Evolutionary conservation across 2,888 invertebrate genomes (phyloP).

Genomic region (Phoenoteleia sp.): DNA sequence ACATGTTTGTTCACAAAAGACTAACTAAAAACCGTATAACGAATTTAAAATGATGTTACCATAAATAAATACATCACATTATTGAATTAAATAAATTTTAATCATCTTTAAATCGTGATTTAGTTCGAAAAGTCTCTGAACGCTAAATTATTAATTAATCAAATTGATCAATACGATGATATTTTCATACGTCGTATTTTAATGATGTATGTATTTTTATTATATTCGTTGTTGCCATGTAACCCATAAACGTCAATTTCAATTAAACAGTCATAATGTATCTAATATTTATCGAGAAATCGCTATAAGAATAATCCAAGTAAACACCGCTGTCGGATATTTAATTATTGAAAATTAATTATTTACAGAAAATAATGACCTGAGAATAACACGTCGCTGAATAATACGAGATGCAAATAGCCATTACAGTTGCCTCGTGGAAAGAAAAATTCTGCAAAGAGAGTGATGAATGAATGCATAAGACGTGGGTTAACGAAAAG

Average conservation of each 20-base stretch:
- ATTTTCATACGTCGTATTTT: neutral
- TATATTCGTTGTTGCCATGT: slow-evolving; percentile 19
- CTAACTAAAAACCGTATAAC: too few species aligned
- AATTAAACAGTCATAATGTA: slow-evolving; percentile 16
- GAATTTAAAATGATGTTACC: too few species aligned
- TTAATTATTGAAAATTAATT: slow-evolving; percentile 40
- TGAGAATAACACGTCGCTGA: slow-evolving; percentile 1
- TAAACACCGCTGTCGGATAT: slow-evolving; percentile 23
- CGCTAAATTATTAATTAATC: too few species aligned
- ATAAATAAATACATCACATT: too few species aligned
- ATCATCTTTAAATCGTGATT: too few species aligned
- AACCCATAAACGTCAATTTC: slow-evolving; percentile 38
- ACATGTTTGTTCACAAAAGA: neutral
- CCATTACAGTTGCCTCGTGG: slow-evolving; percentile 34
- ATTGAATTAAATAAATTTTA: too few species aligned
- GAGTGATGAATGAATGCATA: slow-evolving; percentile 60
- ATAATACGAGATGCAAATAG: slow-evolving; percentile 46
- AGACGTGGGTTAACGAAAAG: slow-evolving; percentile 53
- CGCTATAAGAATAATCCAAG: slow-evolving; percentile 11
- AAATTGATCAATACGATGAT: too few species aligned
- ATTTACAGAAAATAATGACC: slow-evolving; percentile 18
- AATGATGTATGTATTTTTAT: slow-evolving; percentile 24
- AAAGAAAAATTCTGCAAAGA: slow-evolving; percentile 48
- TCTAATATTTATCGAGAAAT: slow-evolving; percentile 24
- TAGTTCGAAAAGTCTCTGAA: too few species aligned